Conservation (phyloP, 2,113 vertebrate genomes). For the Bos javanicus region DNA sequence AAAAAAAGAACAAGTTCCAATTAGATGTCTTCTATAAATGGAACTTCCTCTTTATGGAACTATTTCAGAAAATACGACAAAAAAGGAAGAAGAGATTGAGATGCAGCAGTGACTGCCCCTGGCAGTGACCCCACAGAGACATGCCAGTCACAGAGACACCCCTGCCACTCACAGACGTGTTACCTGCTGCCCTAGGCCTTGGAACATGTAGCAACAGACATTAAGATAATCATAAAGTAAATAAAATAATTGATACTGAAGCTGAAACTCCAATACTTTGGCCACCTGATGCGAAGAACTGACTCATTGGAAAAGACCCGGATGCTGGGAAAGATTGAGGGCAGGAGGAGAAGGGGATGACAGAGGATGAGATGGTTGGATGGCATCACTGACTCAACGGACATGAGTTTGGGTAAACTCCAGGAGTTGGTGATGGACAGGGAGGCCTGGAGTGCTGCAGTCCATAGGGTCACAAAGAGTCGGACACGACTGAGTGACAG, state of each 20-base stretch:
- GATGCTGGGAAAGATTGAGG: neutral
- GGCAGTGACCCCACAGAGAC: neutral
- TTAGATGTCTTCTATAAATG: neutral
- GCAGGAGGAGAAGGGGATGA: accelerated
- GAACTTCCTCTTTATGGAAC: neutral
- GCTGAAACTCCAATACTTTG: neutral
- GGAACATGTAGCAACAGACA: neutral
- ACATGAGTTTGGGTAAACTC: neutral
- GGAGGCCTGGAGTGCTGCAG: neutral
- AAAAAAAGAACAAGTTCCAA: neutral
- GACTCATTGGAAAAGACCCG: neutral
- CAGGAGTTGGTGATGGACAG: neutral
- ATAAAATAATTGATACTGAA: neutral
- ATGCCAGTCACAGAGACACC: no score
- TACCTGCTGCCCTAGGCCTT: neutral
- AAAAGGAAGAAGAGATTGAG: neutral
- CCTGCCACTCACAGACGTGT: neutral
- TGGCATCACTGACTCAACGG: neutral
- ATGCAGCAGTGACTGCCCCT: neutral
- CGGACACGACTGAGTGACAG: accelerated
- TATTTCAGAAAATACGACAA: neutral
- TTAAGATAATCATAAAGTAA: neutral
- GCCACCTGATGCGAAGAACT: neutral
- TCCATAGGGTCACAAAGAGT: neutral
- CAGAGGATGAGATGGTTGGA: neutral